A percentile compares a stretch with the other conserved stretches of the same genome.
phyloP scores from a whole-genome alignment of 2,113 vertebrate species.

The Meriones unguiculatus region DNA sequence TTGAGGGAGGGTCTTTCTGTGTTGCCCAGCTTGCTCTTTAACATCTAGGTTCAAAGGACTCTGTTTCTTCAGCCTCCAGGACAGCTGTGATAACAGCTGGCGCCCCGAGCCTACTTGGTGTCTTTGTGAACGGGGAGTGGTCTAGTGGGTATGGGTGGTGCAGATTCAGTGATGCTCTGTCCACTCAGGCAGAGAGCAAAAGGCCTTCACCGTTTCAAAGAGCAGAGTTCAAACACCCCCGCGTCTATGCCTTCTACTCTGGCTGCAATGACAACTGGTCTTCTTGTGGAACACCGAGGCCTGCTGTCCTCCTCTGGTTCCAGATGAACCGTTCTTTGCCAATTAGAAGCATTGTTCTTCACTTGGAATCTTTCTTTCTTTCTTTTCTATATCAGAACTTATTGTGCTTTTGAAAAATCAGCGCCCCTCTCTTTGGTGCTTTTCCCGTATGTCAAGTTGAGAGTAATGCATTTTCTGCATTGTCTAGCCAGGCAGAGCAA shows the following conservation, averaged over 20 bases:
- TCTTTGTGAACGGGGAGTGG: background rate
- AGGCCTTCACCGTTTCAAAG: background rate
- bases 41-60: background rate
- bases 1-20: background rate
- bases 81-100: background rate
- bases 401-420: slow-evolving; percentile 51
- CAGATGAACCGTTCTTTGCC: background rate
- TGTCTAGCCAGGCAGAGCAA: slow-evolving; percentile 65
- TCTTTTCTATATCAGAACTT: background rate
- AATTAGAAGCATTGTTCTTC: background rate
- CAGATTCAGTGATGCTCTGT: background rate
- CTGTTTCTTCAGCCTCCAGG: background rate
- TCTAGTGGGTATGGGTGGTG: background rate
- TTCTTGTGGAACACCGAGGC: background rate
- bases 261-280: background rate
- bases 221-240: background rate
- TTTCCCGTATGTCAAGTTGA: background rate
- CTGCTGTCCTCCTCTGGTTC: background rate
- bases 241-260: background rate
- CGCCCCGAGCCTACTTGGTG: background rate
- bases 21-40: background rate
- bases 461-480: slow-evolving; percentile 39
- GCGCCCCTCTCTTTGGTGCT: background rate
- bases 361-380: background rate
- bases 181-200: background rate